phyloP scores from a whole-genome alignment of 2,113 vertebrate species.

The Chloebia gouldiae region DNA sequence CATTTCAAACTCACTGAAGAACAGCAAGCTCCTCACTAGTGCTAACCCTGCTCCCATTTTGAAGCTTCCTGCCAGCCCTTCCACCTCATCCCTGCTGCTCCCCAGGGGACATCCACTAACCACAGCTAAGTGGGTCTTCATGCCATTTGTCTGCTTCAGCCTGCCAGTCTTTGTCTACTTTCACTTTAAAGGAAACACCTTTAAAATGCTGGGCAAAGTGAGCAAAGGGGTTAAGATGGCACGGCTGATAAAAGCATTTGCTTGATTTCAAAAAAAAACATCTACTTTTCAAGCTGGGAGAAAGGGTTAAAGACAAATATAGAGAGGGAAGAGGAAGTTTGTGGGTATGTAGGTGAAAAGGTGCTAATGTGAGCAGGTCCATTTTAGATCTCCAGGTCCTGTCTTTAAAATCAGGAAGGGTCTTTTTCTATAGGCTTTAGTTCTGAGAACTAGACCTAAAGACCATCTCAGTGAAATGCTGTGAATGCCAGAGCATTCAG shows the following conservation, averaged over 20 bases:
- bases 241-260: background rate
- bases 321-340: background rate
- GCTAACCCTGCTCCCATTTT: background rate
- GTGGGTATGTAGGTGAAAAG: background rate
- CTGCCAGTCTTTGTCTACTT: background rate
- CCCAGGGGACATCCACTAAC: background rate
- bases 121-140: background rate
- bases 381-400: background rate
- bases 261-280: background rate
- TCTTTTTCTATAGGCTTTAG: background rate
- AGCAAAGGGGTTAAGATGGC: background rate
- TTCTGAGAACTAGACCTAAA: background rate
- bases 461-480: background rate
- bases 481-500: background rate
- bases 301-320: background rate
- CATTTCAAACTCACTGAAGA: background rate
- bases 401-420: background rate
- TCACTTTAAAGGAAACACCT: slow-evolving; percentile 1
- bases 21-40: background rate
- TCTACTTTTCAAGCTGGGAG: background rate
- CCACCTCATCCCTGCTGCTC: background rate
- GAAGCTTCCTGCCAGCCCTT: background rate
- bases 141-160: background rate
- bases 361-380: background rate
- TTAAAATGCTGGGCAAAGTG: background rate